These are phyloP conservation scores for Chlorops oryzae DNA, from an alignment of 1,140 invertebrate species.

Conservation along the genomic window DNA sequence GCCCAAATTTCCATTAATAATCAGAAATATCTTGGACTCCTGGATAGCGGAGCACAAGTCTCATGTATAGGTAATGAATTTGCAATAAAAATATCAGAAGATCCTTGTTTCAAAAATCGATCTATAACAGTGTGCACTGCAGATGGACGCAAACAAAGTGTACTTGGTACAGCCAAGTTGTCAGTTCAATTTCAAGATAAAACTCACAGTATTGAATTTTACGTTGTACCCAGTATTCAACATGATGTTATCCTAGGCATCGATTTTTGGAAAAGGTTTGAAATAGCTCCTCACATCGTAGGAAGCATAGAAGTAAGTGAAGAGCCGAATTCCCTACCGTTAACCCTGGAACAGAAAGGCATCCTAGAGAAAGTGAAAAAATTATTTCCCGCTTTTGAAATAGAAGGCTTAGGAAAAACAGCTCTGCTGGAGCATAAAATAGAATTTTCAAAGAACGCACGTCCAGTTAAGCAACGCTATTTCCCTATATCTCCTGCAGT, in stretches of 20 bases:
- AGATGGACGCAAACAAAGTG: background rate
- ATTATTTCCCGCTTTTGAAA: slow-evolving; percentile 1
- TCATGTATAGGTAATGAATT: too few relatives aligned
- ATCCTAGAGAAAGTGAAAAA: background rate
- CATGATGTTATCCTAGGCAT: slow-evolving; percentile 13
- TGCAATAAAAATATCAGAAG: background rate
- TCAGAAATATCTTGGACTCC: too few relatives aligned
- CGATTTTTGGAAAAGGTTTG: slow-evolving; percentile 15
- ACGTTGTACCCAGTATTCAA: slow-evolving; percentile 6
- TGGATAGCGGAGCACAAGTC: too few relatives aligned
- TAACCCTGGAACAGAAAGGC: background rate
- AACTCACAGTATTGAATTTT: slow-evolving; percentile 7
- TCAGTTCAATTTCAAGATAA: slow-evolving; percentile 5
- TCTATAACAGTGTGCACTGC: background rate
- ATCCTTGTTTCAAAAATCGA: background rate
- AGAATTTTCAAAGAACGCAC: background rate
- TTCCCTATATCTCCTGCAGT: slow-evolving; percentile 15
- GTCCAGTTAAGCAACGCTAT: slow-evolving; percentile 8
- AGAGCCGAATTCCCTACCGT: background rate
- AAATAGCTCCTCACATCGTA: background rate
- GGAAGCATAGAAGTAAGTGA: background rate
- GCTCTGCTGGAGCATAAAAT: background rate
- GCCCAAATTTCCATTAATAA: too few relatives aligned
- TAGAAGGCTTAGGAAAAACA: background rate
- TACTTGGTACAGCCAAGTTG: background rate